Evolutionary conservation across 1,140 invertebrate species (phyloP).

Genomic region (Bombus haemorrhoidalis): DNA sequence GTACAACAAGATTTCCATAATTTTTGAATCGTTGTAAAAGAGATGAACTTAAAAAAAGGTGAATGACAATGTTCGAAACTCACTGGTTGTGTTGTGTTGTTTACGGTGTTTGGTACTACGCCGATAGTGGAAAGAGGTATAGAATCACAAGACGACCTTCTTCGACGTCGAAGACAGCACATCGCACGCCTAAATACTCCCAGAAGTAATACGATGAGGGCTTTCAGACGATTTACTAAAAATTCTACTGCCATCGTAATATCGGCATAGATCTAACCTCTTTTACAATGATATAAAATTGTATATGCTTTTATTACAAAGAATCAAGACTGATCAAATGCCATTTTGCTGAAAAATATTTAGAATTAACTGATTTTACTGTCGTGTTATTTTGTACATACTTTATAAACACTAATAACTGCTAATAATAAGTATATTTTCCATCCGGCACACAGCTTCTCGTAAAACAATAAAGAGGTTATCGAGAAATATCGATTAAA

Average conservation of each 20-base stretch:
- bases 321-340: constrained; percentile 1
- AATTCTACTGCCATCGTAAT: constrained; percentile 76
- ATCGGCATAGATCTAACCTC: constrained; percentile 49
- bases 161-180: constrained; percentile 83
- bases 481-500: constrained; percentile 23
- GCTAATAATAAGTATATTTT: no score
- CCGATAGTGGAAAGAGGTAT: constrained; percentile 83
- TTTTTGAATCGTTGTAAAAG: background rate
- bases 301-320: background rate
- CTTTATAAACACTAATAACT: background rate
- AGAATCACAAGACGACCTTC: constrained; percentile 81
- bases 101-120: constrained; percentile 78
- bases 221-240: constrained; percentile 81
- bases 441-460: background rate
- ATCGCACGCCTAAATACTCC: constrained; percentile 82
- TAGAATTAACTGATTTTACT: background rate
- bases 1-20: constrained; percentile 32
- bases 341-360: constrained; percentile 24
- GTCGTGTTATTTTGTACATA: background rate
- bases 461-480: background rate
- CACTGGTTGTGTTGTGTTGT: constrained; percentile 57
- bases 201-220: constrained; percentile 80
- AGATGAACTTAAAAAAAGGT: constrained; percentile 14
- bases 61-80: constrained; percentile 29
- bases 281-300: background rate